Evolutionary conservation across 2,797 vertebrate genomes (phyloP), one percentile per base, ranked within the genome.

Genomic region (Odontamblyopus lacepedii): DNA sequence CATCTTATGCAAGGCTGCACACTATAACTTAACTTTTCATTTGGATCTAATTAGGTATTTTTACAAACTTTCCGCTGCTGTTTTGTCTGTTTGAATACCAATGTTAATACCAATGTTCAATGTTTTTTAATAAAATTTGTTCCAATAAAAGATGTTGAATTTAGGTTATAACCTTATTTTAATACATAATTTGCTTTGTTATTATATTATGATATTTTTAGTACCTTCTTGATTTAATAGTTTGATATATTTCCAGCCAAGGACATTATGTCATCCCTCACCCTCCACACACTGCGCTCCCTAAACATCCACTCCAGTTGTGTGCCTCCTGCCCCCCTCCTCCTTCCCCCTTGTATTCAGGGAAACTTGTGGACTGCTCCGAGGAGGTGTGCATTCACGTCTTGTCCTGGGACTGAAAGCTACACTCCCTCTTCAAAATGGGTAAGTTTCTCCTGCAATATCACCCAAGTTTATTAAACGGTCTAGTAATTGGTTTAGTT

Each of bases 121-220:
- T 0, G 63, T 19, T 64, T 51, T 73, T 27, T 75, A 1, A 80
- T 87, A 83, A 76, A n/a, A 65, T 27, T 77, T 50, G 85, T 79
- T 53, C 61, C 76, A 90, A 88, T 90, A 88, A 92, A 92, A 69
- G 51, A 26, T 27, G 2, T 77, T 5, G 73, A 27, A 9, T 48
- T 44, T 1, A 16, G 5, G 19, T 18, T 16, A 11, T 27, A 16
- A 15, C 6, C 18, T 65, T 27, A 5, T 27, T 26, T 16, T 19
- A 0, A 44, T 68, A 5, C 18, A 11, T 8, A 0, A 26, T 56
- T 35, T 56, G 27, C 29, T 19, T 32, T 32, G 0, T 44, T 44
- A 13, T 44, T 44, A 44, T 44, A 6, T 35, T 35, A 35, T 32
- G 30, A 32, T 32, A 32, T 3, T 35, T 35, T 35, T 6, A 7